Conservation (phyloP, 2,888 invertebrate species). For the Drosophila imparisetae region DNA sequence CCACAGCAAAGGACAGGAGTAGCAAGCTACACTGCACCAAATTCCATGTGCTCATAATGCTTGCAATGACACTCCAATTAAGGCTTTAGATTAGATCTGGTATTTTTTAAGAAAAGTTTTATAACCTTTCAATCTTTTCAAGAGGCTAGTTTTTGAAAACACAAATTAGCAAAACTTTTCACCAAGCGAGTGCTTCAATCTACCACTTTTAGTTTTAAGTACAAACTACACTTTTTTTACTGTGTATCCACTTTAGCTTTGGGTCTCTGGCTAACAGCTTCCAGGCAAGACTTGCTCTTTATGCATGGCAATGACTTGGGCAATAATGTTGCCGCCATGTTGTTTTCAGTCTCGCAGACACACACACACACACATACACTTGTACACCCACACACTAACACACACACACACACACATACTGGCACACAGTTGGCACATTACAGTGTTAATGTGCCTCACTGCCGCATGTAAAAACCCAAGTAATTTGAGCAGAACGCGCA, state of each 20-base stretch:
- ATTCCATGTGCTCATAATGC: background rate
- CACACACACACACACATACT: constrained; percentile 35
- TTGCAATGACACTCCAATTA: no score
- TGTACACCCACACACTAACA: constrained; percentile 4
- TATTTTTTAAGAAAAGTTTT: background rate
- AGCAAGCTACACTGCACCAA: constrained; percentile 12
- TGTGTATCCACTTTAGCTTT: constrained; percentile 1
- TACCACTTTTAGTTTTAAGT: background rate
- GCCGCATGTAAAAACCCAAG: constrained; percentile 81
- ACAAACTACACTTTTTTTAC: background rate
- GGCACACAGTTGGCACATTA: constrained; percentile 82
- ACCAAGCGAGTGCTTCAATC: accelerated
- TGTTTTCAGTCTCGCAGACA: constrained; percentile 56
- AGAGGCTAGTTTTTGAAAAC: background rate
- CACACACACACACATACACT: constrained; percentile 21
- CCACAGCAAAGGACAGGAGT: constrained; percentile 50
- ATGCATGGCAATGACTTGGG: constrained; percentile 72
- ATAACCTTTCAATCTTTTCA: background rate
- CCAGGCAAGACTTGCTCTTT: constrained; percentile 45
- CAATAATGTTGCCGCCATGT: constrained; percentile 77
- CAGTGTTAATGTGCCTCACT: constrained; percentile 84
- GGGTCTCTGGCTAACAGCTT: constrained; percentile 33
- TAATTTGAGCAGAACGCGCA: constrained; percentile 66
- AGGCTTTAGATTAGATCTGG: no score
- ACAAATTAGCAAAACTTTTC: background rate